A percentile compares a stretch with the other conserved stretches of the same genome.
These are phyloP conservation scores for Anaspis maculata DNA, from an alignment of 2,888 invertebrate species.

Conservation along the genomic window DNA sequence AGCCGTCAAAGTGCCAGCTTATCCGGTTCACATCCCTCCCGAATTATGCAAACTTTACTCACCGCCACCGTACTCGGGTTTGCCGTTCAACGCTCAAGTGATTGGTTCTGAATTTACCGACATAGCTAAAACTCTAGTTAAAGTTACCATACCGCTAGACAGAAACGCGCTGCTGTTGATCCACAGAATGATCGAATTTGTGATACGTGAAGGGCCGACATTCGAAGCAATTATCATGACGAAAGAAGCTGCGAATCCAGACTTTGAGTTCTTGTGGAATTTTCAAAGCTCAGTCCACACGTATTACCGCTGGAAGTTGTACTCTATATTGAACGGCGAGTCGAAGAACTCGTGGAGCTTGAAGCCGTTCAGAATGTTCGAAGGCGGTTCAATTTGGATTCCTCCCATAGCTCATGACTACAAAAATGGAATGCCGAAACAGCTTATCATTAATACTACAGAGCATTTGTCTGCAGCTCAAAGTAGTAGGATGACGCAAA, in stretches of 20 bases:
- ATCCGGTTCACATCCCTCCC: conserved; percentile 95
- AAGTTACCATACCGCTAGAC: conserved; percentile 54
- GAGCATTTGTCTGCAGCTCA: conserved; percentile 67
- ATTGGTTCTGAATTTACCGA: conserved; percentile 23
- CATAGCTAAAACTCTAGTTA: conserved; percentile 34
- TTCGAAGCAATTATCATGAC: conserved; percentile 99
- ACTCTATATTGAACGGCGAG: conserved; percentile 91
- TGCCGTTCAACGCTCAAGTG: conserved; percentile 98
- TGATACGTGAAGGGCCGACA: conserved; percentile 95
- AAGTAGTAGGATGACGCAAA: conserved; percentile 77
- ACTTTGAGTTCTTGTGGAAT: conserved; percentile 95
- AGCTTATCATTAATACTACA: conserved; percentile 58
- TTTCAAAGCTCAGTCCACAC: conserved; percentile 47
- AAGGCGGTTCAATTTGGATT: conserved; percentile 88
- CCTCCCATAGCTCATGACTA: conserved; percentile 90
- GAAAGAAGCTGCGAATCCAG: conserved; percentile 88
- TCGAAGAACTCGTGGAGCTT: conserved; percentile 78
- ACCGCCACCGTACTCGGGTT: conserved; percentile 82
- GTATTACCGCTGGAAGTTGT: conserved; percentile 76
- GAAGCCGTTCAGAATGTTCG: conserved; percentile 92
- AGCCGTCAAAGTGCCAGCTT: conserved; percentile 88
- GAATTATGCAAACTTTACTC: conserved; percentile 62
- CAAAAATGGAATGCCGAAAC: conserved; percentile 93
- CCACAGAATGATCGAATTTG: conserved; percentile 97
- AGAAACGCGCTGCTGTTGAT: conserved; percentile 83